Percentiles rank a stretch among this genome's conserved stretches.
phyloP scores from a whole-genome alignment of 92 coral and sea anemone genomes.

The Anthopleura xanthogrammica region DNA sequence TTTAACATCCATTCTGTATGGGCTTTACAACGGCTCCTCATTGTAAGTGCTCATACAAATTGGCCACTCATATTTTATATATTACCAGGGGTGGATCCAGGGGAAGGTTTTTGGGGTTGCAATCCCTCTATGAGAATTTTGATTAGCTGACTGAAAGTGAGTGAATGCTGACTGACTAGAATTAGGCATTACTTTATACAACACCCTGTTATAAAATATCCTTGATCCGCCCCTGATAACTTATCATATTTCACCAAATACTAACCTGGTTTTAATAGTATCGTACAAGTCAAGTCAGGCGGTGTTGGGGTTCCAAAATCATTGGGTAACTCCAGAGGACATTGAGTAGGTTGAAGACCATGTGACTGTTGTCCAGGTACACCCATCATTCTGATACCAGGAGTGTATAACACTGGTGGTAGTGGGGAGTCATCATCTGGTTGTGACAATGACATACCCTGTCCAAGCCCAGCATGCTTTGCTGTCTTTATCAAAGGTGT shows the following conservation, averaged over 20 bases:
- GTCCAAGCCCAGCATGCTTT: not conserved
- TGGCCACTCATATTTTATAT: not conserved
- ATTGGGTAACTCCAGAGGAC: not conserved
- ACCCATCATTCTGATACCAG: constrained; percentile 61
- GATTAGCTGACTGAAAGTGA: too few relatives aligned
- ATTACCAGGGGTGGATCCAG: not conserved
- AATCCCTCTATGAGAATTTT: too few relatives aligned
- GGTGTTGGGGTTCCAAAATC: constrained; percentile 58
- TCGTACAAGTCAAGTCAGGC: constrained; percentile 79
- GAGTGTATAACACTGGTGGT: constrained; percentile 74
- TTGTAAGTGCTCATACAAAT: too few relatives aligned
- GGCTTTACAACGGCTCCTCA: too few relatives aligned
- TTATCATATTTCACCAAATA: not conserved
- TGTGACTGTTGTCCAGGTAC: constrained; percentile 21
- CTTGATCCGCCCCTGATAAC: too few relatives aligned
- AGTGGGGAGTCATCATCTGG: constrained; percentile 47
- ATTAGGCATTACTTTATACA: too few relatives aligned
- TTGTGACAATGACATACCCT: constrained; percentile 3
- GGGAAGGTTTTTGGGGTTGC: too few relatives aligned
- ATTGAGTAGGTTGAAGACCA: not conserved
- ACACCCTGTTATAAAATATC: too few relatives aligned
- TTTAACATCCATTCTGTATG: too few relatives aligned
- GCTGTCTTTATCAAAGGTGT: constrained; percentile 64
- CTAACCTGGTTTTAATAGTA: constrained; percentile 72
- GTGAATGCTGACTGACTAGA: too few relatives aligned